Conservation (phyloP, 2,888 invertebrate genomes). For the Lepidonotus clava region DNA sequence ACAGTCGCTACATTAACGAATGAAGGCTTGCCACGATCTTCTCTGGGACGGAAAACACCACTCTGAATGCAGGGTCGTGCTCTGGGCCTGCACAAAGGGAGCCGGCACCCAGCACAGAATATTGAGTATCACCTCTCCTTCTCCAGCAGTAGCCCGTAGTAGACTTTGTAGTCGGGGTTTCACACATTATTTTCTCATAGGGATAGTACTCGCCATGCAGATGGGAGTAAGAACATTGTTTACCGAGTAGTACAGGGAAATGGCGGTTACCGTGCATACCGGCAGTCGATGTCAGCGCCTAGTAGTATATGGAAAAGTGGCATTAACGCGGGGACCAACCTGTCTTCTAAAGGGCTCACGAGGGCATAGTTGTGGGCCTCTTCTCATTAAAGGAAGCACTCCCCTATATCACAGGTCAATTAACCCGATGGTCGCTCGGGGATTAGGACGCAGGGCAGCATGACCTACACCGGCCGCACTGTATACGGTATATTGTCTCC, state of each 20-base stretch:
- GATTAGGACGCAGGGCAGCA: neutral
- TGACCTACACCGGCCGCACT: too few species aligned
- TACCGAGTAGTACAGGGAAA: neutral
- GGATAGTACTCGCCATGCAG: too few species aligned
- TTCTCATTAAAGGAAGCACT: neutral
- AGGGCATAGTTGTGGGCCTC: neutral
- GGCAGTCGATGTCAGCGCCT: neutral
- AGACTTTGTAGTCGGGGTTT: too few species aligned
- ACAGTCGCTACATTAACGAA: constrained; percentile 13
- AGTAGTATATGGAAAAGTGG: neutral
- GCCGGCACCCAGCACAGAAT: neutral
- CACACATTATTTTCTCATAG: too few species aligned
- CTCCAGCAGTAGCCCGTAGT: neutral
- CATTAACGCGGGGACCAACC: neutral
- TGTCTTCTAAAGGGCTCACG: neutral
- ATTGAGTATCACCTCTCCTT: too few species aligned
- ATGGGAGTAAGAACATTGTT: too few species aligned
- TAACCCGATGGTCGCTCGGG: neutral
- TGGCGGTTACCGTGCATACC: neutral
- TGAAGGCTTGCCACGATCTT: neutral
- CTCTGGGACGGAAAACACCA: neutral
- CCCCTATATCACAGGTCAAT: neutral
- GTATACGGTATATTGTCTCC: too few species aligned
- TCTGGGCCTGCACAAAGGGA: constrained; percentile 3
- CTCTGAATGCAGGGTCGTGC: constrained; percentile 21